A percentile compares a stretch with the other conserved stretches of the same genome.
Conservation (phyloP, 2,888 invertebrate species). For the Nemapogon koenigi region DNA sequence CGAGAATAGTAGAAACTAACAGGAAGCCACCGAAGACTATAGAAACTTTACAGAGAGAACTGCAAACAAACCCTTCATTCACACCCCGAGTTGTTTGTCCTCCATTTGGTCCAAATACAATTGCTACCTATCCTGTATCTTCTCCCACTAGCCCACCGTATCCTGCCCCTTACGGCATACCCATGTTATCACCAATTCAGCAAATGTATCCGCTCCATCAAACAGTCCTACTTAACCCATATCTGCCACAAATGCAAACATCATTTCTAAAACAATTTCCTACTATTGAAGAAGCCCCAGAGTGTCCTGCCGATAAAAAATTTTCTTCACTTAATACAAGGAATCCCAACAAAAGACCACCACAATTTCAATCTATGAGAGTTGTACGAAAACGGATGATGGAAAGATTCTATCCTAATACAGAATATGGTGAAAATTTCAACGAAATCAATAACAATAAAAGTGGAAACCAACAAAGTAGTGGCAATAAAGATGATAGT, state of each 20-base stretch:
- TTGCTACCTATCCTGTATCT: conserved; percentile 32
- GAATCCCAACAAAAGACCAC: conserved; percentile 33
- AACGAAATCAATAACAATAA: conserved; percentile 55
- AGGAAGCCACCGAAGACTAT: conserved; percentile 40
- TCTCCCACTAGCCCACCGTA: conserved; percentile 30
- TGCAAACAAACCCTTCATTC: conserved; percentile 56
- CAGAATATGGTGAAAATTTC: conserved; percentile 53
- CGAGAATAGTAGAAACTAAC: conserved; percentile 54
- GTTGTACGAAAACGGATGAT: conserved; percentile 49
- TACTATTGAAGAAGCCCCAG: conserved; percentile 42
- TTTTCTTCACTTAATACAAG: conserved; percentile 54
- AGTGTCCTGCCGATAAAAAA: conserved; percentile 37
- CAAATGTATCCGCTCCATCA: conserved; percentile 53
- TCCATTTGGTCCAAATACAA: conserved; percentile 46
- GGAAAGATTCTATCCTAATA: conserved; percentile 57
- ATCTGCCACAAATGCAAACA: conserved; percentile 47
- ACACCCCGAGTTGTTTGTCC: conserved; percentile 54
- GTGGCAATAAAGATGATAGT: conserved; percentile 22
- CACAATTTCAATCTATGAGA: conserved; percentile 57
- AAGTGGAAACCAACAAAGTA: conserved; percentile 25
- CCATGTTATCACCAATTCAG: conserved; percentile 49
- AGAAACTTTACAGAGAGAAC: conserved; percentile 47
- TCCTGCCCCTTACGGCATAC: conserved; percentile 33
- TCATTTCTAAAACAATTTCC: conserved; percentile 49
- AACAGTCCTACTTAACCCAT: conserved; percentile 48